Conservation (phyloP, 2,797 vertebrate genomes). For the Anableps anableps region DNA sequence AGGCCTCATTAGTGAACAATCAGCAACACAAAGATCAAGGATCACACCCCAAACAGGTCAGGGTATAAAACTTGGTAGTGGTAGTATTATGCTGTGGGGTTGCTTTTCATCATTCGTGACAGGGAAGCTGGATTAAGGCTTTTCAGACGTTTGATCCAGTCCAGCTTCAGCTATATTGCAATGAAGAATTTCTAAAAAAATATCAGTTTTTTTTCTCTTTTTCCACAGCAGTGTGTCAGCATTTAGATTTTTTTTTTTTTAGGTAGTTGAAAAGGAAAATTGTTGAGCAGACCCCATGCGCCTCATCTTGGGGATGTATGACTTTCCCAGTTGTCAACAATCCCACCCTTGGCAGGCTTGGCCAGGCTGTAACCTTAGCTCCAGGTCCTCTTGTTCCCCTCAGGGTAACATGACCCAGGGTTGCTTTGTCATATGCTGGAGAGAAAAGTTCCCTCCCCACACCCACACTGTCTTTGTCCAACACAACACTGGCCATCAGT, state of each 20-base stretch:
- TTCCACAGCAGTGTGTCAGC: background rate
- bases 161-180: background rate
- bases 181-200: background rate
- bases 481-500: conserved; percentile 46
- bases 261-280: conserved; percentile 14
- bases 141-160: no score
- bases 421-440: conserved; percentile 76
- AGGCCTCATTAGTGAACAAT: background rate
- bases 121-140: background rate
- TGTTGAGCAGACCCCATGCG: background rate
- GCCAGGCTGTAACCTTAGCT: conserved; percentile 72
- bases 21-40: background rate
- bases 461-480: conserved; percentile 65
- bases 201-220: background rate
- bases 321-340: conserved; percentile 52
- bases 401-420: conserved; percentile 76
- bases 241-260: background rate
- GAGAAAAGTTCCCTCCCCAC: conserved; percentile 64
- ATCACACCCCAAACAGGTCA: background rate
- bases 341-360: conserved; percentile 53
- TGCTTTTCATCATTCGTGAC: background rate
- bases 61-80: background rate
- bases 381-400: conserved; percentile 63
- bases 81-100: background rate
- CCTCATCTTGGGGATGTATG: conserved; percentile 20